A percentile compares a stretch with the other conserved stretches of the same genome.
These are phyloP conservation scores for Puma concolor DNA, from an alignment of 2,113 vertebrate species.

Conservation along the genomic window DNA sequence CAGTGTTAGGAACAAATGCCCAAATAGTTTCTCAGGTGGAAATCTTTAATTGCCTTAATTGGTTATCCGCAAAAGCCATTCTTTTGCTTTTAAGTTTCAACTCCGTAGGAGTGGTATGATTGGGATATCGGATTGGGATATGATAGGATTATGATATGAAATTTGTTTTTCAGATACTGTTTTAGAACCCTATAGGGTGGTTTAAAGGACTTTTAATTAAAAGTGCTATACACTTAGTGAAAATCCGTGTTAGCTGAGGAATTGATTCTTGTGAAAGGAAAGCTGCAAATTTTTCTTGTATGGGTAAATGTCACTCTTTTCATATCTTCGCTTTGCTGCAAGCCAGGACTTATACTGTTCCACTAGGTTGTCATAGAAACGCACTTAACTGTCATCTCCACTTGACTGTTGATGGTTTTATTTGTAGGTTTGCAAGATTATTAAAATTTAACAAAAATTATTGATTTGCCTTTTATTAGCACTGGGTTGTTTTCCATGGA, in stretches of 20 bases:
- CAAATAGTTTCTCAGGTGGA: conserved; percentile 56
- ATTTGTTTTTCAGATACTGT: conserved; percentile 75
- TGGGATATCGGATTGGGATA: no score
- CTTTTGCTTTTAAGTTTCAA: conserved; percentile 5
- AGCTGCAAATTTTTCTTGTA: conserved; percentile 82
- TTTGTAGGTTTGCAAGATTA: conserved; percentile 90
- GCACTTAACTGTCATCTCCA: conserved; percentile 88
- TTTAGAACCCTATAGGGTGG: conserved; percentile 60
- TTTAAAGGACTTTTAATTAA: conserved; percentile 85
- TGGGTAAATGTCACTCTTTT: conserved; percentile 89
- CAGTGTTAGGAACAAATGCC: not conserved
- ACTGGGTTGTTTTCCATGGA: conserved; percentile 82
- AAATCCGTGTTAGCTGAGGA: conserved; percentile 81
- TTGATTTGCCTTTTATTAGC: conserved; percentile 91
- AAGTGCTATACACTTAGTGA: conserved; percentile 81
- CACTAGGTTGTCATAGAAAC: conserved; percentile 90
- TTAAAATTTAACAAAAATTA: conserved; percentile 93
- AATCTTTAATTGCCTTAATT: conserved; percentile 30
- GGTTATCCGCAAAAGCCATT: not conserved
- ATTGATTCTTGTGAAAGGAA: conserved; percentile 84
- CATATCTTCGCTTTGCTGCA: conserved; percentile 85
- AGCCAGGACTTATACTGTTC: conserved; percentile 87
- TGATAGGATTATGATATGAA: not conserved
- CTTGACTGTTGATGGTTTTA: conserved; percentile 87
- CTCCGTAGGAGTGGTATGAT: not conserved